Evolutionary conservation across 1,140 invertebrate species (phyloP).

Genomic region (Zaprionus lachaisei): DNA sequence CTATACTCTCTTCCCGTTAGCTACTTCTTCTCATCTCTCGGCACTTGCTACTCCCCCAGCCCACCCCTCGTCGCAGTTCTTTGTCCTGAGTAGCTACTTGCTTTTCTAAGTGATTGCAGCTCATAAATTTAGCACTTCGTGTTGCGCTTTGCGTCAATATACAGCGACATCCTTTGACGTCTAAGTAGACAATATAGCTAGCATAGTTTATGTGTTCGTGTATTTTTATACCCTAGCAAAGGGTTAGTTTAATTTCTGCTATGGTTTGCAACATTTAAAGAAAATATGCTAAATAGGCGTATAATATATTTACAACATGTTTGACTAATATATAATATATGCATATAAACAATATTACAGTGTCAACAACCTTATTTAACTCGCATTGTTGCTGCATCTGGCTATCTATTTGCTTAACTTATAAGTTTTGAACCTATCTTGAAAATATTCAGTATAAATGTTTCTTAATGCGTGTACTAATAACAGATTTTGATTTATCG

Average conservation of each 20-base stretch:
- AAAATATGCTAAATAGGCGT: too few relatives aligned
- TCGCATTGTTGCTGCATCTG: too few relatives aligned
- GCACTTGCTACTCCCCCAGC: neutral
- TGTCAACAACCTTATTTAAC: too few relatives aligned
- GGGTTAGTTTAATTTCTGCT: neutral
- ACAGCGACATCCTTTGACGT: constrained; percentile 57
- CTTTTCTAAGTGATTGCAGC: constrained; percentile 16
- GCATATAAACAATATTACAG: too few relatives aligned
- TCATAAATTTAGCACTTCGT: constrained; percentile 27
- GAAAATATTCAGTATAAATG: too few relatives aligned
- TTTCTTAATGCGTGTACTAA: too few relatives aligned
- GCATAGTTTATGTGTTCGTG: constrained; percentile 5
- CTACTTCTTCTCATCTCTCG: neutral
- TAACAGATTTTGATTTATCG: too few relatives aligned
- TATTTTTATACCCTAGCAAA: neutral
- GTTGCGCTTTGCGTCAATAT: constrained; percentile 37
- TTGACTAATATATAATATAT: too few relatives aligned
- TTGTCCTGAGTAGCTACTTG: neutral
- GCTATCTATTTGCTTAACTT: too few relatives aligned
- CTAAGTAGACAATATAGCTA: constrained; percentile 56
- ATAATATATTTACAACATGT: too few relatives aligned
- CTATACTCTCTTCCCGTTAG: neutral
- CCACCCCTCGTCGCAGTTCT: neutral
- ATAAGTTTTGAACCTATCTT: too few relatives aligned
- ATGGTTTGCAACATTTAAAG: neutral